Conservation (phyloP, 2,113 vertebrate genomes). For the Ceyx melanurus region DNA sequence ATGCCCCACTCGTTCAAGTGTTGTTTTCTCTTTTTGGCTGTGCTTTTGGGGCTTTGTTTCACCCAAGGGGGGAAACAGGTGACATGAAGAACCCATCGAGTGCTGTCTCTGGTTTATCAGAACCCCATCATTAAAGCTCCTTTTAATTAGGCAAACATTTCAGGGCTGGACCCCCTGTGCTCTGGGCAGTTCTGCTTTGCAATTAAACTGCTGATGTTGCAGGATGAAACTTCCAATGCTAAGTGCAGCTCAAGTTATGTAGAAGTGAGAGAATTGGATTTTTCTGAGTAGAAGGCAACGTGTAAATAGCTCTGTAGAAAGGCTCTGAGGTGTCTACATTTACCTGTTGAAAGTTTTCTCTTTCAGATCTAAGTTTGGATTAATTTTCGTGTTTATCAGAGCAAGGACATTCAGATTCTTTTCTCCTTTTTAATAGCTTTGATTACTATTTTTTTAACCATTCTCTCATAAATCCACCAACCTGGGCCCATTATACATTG, state of each 20-base stretch:
- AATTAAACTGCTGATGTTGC: constrained; percentile 26
- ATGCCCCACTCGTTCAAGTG: neutral
- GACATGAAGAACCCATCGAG: neutral
- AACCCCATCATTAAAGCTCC: neutral
- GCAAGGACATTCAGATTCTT: neutral
- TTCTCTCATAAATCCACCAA: constrained; percentile 52
- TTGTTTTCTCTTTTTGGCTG: constrained; percentile 24
- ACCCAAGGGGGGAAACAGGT: neutral
- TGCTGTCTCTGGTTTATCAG: neutral
- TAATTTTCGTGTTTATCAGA: constrained; percentile 35
- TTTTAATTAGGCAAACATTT: neutral
- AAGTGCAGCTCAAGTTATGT: neutral
- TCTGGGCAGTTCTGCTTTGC: neutral
- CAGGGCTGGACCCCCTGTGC: neutral
- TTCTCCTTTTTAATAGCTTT: neutral
- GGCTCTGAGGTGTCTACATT: neutral
- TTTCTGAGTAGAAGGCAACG: neutral
- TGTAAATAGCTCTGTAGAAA: neutral
- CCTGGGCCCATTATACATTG: constrained; percentile 45
- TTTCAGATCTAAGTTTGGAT: neutral
- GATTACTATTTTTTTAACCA: constrained; percentile 24
- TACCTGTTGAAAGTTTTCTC: neutral
- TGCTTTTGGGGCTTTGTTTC: neutral
- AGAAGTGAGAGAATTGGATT: neutral
- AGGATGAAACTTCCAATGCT: neutral